Evolutionary conservation across 2,113 vertebrate genomes (phyloP).

Genomic region (human (Homo sapiens)): GRCh38 chr7:82594001-82594500

Average conservation of each 20-base stretch:
- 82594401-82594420: neutral
- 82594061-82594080: neutral
- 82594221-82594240: neutral
- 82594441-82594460: neutral
- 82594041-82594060: neutral
- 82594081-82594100: neutral
- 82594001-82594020: neutral
- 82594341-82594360: neutral
- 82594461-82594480: neutral
- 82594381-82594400: neutral
- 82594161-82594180: neutral
- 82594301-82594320: neutral
- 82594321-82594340: neutral
- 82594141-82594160: neutral
- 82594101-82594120: neutral
- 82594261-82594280: neutral
- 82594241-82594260: neutral
- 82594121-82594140: neutral
- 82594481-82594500: neutral
- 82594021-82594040: constrained; percentile 16
- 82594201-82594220: neutral
- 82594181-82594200: neutral
- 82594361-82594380: neutral
- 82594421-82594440: neutral
- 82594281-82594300: neutral